A percentile compares a stretch with the other conserved stretches of the same genome.
These are phyloP conservation scores for Oconnorella tubifera DNA, from an alignment of 2,888 invertebrate species.

Conservation along the genomic window DNA sequence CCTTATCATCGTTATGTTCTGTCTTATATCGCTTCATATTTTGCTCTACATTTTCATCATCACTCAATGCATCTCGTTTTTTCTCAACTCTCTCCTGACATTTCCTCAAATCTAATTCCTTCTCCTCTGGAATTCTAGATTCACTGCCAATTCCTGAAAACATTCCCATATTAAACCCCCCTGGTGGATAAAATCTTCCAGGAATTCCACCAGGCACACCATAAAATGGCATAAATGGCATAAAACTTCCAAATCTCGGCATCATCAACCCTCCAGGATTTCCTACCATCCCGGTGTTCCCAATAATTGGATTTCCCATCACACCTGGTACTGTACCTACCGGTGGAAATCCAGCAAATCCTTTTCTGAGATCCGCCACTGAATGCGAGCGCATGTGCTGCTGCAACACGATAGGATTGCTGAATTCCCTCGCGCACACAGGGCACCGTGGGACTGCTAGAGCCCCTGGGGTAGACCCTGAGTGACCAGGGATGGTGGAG, in stretches of 20 bases:
- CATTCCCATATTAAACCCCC: background rate
- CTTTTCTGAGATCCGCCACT: slow-evolving; percentile 21
- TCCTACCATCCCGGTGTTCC: background rate
- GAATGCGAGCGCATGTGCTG: slow-evolving; percentile 87
- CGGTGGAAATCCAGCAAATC: background rate
- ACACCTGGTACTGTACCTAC: no score
- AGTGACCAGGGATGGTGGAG: slow-evolving; percentile 75
- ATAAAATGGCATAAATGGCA: background rate
- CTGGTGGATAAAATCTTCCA: background rate
- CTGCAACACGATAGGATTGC: slow-evolving; percentile 84
- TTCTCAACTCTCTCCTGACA: background rate
- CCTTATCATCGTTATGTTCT: no score
- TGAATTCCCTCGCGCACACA: slow-evolving; percentile 88
- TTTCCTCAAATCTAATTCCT: background rate
- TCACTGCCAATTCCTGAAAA: background rate
- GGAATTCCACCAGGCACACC: background rate
- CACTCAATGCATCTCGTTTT: background rate
- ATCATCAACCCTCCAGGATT: background rate
- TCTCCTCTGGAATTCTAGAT: background rate
- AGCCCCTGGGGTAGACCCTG: no score
- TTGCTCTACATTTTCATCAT: no score
- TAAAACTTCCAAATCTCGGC: background rate
- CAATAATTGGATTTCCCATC: no score
- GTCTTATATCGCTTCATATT: no score
- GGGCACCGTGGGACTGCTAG: slow-evolving; percentile 72